Conservation (phyloP, 1,140 invertebrate genomes). For the Venturia canescens region DNA sequence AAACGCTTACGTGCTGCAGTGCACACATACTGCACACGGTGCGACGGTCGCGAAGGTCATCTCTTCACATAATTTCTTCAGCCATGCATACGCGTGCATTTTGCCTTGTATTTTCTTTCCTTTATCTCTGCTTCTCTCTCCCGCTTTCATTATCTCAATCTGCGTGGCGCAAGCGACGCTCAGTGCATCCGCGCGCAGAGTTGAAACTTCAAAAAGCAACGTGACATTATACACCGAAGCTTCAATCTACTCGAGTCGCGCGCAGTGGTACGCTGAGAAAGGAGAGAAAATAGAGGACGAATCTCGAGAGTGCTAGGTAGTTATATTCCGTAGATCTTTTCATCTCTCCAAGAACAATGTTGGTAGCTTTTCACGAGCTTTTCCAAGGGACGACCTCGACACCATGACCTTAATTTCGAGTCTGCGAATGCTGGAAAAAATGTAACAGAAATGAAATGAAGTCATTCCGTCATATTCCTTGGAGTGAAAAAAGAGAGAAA, state of each 20-base stretch:
- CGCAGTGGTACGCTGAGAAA: background rate
- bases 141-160: background rate
- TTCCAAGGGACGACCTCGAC: background rate
- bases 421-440: background rate
- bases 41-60: no score
- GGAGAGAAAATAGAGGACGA: background rate
- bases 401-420: slow-evolving; percentile 10
- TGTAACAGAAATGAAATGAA: background rate
- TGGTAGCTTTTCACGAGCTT: background rate
- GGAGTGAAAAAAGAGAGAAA: background rate
- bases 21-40: no score
- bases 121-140: background rate
- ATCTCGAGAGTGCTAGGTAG: slow-evolving; percentile 18
- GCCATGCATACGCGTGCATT: no score
- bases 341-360: background rate
- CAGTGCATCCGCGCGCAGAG: no score
- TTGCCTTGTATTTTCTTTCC: background rate
- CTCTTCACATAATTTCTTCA: no score
- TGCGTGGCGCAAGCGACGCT: no score
- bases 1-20: no score
- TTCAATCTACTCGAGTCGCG: background rate
- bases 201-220: no score
- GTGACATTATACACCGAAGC: background rate
- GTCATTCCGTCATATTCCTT: background rate
- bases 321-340: slow-evolving; percentile 4